These are phyloP conservation scores for Sisyra nigra DNA, from an alignment of 2,888 invertebrate species.

Conservation along the genomic window DNA sequence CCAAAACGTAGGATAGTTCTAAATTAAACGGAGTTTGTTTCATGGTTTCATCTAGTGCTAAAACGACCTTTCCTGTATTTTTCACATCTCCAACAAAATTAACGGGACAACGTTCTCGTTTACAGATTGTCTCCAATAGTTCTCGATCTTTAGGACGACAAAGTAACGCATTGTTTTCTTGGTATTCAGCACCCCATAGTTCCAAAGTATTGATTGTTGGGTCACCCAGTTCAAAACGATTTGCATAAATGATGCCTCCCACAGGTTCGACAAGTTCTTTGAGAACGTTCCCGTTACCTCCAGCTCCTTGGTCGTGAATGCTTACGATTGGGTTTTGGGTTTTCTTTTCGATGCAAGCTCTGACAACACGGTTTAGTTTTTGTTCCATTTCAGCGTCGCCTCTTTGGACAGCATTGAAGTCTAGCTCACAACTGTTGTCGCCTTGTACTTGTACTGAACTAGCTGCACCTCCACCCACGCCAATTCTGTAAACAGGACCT, in stretches of 20 bases:
- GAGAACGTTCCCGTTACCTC: conserved; percentile 94
- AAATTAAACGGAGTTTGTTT: conserved; percentile 66
- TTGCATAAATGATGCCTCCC: conserved; percentile 80
- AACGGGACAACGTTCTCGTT: conserved; percentile 82
- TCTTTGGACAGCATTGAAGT: conserved; percentile 94
- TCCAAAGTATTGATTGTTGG: conserved; percentile 86
- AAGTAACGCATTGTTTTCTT: conserved; percentile 86
- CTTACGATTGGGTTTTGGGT: conserved; percentile 75
- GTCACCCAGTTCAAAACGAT: conserved; percentile 82
- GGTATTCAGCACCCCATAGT: conserved; percentile 97
- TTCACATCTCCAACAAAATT: conserved; percentile 87
- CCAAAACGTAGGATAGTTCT: conserved; percentile 75
- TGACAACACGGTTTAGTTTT: conserved; percentile 83
- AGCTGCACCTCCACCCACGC: conserved; percentile 97
- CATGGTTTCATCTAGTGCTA: conserved; percentile 47
- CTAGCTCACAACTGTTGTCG: conserved; percentile 64
- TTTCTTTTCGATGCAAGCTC: conserved; percentile 77
- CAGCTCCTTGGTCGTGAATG: conserved; percentile 98
- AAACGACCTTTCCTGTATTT: conserved; percentile 53
- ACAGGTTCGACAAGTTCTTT: conserved; percentile 93
- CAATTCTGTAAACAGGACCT: conserved; percentile 94
- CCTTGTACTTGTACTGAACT: conserved; percentile 93
- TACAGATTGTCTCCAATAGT: conserved; percentile 52
- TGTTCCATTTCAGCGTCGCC: conserved; percentile 99
- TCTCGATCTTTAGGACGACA: conserved; percentile 48